Base-by-base conservation (phyloP, 2,888 invertebrate genomes). In the Icerya purchasi region DNA sequence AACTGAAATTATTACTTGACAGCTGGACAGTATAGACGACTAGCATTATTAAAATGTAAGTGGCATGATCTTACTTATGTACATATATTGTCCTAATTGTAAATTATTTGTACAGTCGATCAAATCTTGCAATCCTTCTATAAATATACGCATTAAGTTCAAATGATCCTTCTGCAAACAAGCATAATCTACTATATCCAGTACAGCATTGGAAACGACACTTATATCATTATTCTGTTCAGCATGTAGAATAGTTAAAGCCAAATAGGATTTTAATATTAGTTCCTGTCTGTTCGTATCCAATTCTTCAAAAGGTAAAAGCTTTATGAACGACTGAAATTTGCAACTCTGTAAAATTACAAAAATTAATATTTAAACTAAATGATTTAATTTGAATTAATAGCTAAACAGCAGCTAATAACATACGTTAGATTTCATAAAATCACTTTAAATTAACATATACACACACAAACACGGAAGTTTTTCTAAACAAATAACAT, bases 101-200 rank as follows among this genome's bases (percentile, higher is more conserved):
- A 66, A 64, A 51, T 59, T 61, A 49, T 61, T 59, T 53, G 66
- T 66, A 14, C 50, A 52, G 22, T 66, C 65, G 2, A 67, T 55
- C 20, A 68, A 62, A 54, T 67, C 66, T 25, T 63, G 63, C 19
- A 67, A 53, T 18, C 66, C 68, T 8, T 64, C 65, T 5, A 65
- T 58, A 51, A 66, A 64, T 20, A 64, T 65, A 24, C 63, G 65
- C 57, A 65, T 59, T 5, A 66, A 36, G 54, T 25, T 51, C 18
- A 54, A 22, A 51, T 25, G 25, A 19, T 58, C 52, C 1, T 54
- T 55, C 22, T 56, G 60, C 3, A 51, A 19, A 5, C 20, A 24
- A 1, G 56, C 60, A 2, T 50, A 20, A 36, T 60, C 60, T 8
- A 60, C 53, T 36, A 60, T 53, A 53, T 56, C 56, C 2, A 60